Evolutionary conservation across 1,140 invertebrate genomes (phyloP), one percentile per base, ranked within the genome.

Genomic region (Drosophila erecta): DNA sequence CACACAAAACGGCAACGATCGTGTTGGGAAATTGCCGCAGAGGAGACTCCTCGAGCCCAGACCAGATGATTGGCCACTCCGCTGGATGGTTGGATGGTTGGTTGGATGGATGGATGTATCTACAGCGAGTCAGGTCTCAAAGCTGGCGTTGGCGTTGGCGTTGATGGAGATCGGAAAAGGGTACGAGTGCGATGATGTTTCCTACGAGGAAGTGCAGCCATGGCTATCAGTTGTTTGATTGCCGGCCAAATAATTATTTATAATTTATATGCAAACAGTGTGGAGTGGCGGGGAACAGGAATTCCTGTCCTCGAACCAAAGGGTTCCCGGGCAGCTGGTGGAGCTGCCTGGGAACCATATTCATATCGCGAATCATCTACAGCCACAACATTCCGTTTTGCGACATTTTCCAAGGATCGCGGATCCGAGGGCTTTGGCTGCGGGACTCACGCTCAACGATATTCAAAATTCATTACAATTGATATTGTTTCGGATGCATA

Each of bases 401-500:
- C 83, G 76, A 89, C 79, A 89, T 83, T 86, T 86, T 78, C 58
- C 60, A 74, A 44, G 40, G 40, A 61, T 50, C 54, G 38, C 41
- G 20, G 15, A 55, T 53, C 51, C 51, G 54, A 56, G 57, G 41
- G n/a, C 38, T 14, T 51, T 22, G 56, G 33, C 43, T 54, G 65
- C 41, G 38, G 43, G 54, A 57, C 67, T 78, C 85, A 81, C 77
- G 81, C 85, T 91, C 79, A 91, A 91, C 90, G 90, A 90, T 86
- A 91, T 91, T 91, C 90, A 91, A 91, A 91, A 91, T 91, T 91
- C 90, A 91, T 91, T 91, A 91, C 90, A 91, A 91, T 91, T 91
- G 90, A 91, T 91, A 90, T 91, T 91, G 90, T 91, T 87, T 81
- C 84, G 90, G 79, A 91, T 91, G 81, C 81, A 91, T 91, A 91